Percentiles rank a stretch among this genome's conserved stretches.
phyloP scores from a whole-genome alignment of 2,797 vertebrate genomes.

The Typhlichthys eigenmanni region DNA sequence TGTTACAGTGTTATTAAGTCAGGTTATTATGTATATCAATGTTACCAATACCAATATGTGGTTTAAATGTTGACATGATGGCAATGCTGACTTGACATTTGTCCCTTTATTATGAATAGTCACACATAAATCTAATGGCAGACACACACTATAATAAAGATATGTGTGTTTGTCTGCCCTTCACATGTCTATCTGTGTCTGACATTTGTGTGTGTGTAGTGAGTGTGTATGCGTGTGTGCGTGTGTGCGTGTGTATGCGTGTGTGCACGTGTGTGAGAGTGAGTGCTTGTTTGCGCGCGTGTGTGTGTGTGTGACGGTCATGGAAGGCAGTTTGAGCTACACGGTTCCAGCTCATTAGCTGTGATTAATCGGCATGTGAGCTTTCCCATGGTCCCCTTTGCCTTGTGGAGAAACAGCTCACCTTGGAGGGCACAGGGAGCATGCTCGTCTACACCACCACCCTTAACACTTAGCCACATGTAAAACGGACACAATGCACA shows the following conservation, averaged over 20 bases:
- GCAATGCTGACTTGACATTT: not conserved
- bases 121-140: constrained; percentile 24
- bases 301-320: constrained; percentile 54
- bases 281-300: constrained; percentile 12
- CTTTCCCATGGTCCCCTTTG: constrained; percentile 82
- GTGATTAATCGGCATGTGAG: constrained; percentile 82
- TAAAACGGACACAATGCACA: constrained; percentile 40
- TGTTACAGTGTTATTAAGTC: not conserved
- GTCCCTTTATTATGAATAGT: not conserved
- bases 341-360: constrained; percentile 82
- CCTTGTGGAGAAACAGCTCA: constrained; percentile 75
- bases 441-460: constrained; percentile 28
- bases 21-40: not conserved
- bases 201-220: constrained; percentile 14
- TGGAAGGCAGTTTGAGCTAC: constrained; percentile 72
- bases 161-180: constrained; percentile 48
- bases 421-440: constrained; percentile 71
- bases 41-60: not conserved
- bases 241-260: not conserved
- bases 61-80: not conserved
- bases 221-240: not conserved
- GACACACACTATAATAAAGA: constrained; percentile 24
- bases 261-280: constrained; percentile 4
- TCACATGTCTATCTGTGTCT: constrained; percentile 46
- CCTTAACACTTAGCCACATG: constrained; percentile 45